Evolutionary conservation across 2,797 vertebrate genomes (phyloP), one percentile per base, ranked within the genome.

Genomic region (Anniella stebbinsi): DNA sequence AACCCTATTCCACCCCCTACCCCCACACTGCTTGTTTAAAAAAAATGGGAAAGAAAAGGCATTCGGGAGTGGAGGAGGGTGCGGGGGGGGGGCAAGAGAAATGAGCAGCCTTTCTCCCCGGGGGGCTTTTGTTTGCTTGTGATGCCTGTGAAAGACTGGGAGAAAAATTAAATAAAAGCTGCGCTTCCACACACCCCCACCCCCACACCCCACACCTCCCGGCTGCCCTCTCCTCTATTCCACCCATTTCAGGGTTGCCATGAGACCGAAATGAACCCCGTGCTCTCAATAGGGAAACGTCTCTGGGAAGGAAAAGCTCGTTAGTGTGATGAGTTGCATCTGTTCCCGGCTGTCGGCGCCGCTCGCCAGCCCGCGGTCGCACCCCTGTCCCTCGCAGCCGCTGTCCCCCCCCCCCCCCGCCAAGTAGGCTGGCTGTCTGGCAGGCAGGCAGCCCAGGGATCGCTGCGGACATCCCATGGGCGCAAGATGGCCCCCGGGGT

Each of bases 11-110:
- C 60, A 63, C 1, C 5, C 18, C 60, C 60, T 21, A 51, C 94
- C 2, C 28, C 25, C 23, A 41, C 30, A 41, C 30, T 25, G 2
- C 45, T 18, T 72, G 13, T 21, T 93, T 93, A 92, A 93, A 95
- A 93, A 93, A 95, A 96, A 96, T 88, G 95, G 15, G 95, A 91
- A 96, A 96, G 95, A 96, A 95, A 95, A 94, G 92, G 95, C 60
- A 48, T 87, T 75, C 86, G 63, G 69, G 92, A 93, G 17, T 73
- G 94, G 95, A 84, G 94, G 67, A 33, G 51, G 18, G 12, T 36
- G 67, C 15, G n/a, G 36, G 18, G 66, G 90, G 85, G 87, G 77
- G 88, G 94, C 88, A 91, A 92, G 94, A 96, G 94, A 97, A 96
- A 96, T 93, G 96, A 95, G 91, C 94, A 91, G 92, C 91, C 72